phyloP scores from a whole-genome alignment of 2,888 invertebrate species.

The Xanthostigma xanthostigma region DNA sequence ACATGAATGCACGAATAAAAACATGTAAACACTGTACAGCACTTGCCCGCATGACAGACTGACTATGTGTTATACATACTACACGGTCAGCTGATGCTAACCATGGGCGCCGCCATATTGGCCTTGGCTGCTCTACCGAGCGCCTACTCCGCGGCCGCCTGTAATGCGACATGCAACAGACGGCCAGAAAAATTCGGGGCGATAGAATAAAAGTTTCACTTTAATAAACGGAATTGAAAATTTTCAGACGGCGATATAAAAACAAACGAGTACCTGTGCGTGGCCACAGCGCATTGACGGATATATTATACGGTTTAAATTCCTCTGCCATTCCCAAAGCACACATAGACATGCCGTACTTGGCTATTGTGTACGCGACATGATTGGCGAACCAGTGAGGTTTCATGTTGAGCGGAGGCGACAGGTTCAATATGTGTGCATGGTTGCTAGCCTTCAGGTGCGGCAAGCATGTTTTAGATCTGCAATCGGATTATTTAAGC shows the following conservation, averaged over 20 bases:
- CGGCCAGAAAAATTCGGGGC: no score
- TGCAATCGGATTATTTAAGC: slow-evolving; percentile 26
- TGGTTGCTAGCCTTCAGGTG: slow-evolving; percentile 73
- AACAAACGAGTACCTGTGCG: slow-evolving; percentile 49
- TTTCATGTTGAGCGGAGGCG: slow-evolving; percentile 83
- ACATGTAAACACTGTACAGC: no score
- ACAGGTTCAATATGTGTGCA: slow-evolving; percentile 88
- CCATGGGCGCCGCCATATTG: no score
- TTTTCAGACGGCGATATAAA: slow-evolving; percentile 1
- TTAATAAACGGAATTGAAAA: slow-evolving; percentile 4
- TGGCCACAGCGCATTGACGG: slow-evolving; percentile 95
- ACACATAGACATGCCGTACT: slow-evolving; percentile 98
- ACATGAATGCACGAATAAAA: no score
- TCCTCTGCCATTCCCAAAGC: slow-evolving; percentile 95
- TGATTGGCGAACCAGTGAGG: slow-evolving; percentile 83
- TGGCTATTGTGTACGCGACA: slow-evolving; percentile 96
- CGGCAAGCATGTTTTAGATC: slow-evolving; percentile 82
- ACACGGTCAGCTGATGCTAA: no score
- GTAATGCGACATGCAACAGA: no score
- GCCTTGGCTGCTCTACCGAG: no score
- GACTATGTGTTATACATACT: no score
- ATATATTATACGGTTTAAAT: slow-evolving; percentile 66
- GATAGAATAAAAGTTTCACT: no score
- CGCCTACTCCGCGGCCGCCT: no score
- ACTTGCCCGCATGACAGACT: no score